These are phyloP conservation scores for Polymixis lichenea DNA, from an alignment of 2,888 invertebrate genomes.

Conservation along the genomic window DNA sequence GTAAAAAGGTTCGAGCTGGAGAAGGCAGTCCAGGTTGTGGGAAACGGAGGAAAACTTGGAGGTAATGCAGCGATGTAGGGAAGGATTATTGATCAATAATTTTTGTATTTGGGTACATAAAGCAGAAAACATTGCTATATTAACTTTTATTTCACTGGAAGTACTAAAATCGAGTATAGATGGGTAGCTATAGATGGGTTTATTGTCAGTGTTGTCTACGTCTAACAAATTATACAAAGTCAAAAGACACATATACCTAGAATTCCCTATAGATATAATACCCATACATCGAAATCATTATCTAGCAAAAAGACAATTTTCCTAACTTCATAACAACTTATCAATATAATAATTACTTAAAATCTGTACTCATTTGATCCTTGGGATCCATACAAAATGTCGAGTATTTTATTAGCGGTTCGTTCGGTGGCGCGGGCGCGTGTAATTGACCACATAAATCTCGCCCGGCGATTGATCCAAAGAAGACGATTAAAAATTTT, in stretches of 20 bases:
- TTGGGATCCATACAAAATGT: conserved; percentile 39
- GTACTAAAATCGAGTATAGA: background rate
- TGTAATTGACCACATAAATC: conserved; percentile 73
- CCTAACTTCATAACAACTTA: conserved; percentile 2
- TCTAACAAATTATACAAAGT: background rate
- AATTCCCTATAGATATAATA: background rate
- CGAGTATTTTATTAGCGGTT: conserved; percentile 56
- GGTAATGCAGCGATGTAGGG: conserved; percentile 16
- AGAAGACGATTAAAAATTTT: conserved; percentile 64
- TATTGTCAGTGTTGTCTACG: too few species aligned
- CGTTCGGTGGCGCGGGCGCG: conserved; percentile 58
- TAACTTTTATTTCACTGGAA: background rate
- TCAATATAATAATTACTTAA: conserved; percentile 38
- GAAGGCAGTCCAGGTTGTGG: conserved; percentile 11
- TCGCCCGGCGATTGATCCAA: conserved; percentile 69
- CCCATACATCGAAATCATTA: background rate
- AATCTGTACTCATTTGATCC: conserved; percentile 28
- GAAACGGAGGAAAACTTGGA: background rate
- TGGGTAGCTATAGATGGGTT: background rate
- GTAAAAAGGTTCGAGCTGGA: conserved; percentile 47
- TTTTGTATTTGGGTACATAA: background rate
- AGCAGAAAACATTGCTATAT: background rate
- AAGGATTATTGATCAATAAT: background rate
- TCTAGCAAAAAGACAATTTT: background rate
- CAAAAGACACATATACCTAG: background rate